Evolutionary conservation across 2,113 vertebrate species (phyloP), one percentile per base, ranked within the genome.

Genomic region (Myotis brandtii): DNA sequence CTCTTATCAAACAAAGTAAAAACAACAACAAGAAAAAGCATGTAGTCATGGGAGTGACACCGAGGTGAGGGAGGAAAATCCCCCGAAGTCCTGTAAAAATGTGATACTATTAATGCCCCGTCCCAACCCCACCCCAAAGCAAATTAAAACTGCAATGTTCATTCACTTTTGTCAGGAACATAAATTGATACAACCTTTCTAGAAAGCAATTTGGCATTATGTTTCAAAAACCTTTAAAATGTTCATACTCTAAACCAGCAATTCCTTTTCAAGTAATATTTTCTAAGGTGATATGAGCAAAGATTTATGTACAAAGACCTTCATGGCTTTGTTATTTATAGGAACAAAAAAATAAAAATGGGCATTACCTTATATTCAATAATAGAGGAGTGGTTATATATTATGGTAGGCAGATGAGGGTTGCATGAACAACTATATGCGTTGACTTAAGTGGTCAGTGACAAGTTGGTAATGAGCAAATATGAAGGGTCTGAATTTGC

Each of bases 181-280:
- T 76, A 93, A 96, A 95, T 76, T 84, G 81, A 18, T 90, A 84
- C 70, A 84, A 50, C 5, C 23, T 84, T 95, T 83, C 72, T 72
- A 64, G 50, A 92, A 95, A 95, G 76, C 43, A 90, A 92, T 80
- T 87, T 96, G 54, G 48, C 32, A 87, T 92, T 95, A 56, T 83
- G 21, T 89, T 94, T 96, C 88, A 89, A 89, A 94, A 86, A 75
- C 0, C 23, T 90, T 89, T 80, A 81, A 90, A 95, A 92, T 94
- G 76, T 80, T 94, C 46, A 79, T 89, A 89, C 17, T 86, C 46
- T 92, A 90, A 80, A 66, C 34, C 40, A 90, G 40, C 32, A 92
- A 94, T 90, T 93, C 43, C 13, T 13, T 87, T n/a, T 79, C 87
- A 66, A 64, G 52, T 75, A 90, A 91, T 93, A 93, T 85, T 93